Evolutionary conservation across 2,113 vertebrate genomes (phyloP), one percentile per base, ranked within the genome.

Genomic region (Planiliza haematocheilus): DNA sequence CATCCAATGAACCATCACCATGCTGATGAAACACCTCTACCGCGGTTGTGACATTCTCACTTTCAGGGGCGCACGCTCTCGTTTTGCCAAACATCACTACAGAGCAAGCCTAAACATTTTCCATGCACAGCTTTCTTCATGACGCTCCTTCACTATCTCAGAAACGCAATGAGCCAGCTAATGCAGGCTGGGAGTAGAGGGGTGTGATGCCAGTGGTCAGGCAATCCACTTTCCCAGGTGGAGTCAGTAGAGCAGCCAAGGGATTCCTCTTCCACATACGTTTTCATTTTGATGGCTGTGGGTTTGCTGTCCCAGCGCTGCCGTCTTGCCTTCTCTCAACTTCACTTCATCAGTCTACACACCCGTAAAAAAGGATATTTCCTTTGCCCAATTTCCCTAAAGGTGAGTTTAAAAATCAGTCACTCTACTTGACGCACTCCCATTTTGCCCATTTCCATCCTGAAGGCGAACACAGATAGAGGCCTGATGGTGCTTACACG

Each of bases 101-200:
- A 39, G 49, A 78, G 41, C 48, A 62, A 39, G 60, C 45, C 60
- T 74, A 39, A 74, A 66, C 66, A 81, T 82, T 72, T 61, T 39
- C 67, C 43, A 16, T 38, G 80, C 52, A 57, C 61, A 51, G 38
- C 57, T 71, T 67, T 61, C 65, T 77, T 68, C 63, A 49, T 46
- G 41, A 71, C 7, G 4, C 78, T 81, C 34, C 41, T 61, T 78
- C 57, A 46, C 74, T 74, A 50, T 74, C 74, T 68, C 59, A 52
- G 66, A 62, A 72, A 85, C 59, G 70, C 72, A 83, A 82, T 86
- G 80, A 91, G 72, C 82, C 75, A 55, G 68, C 53, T 88, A 82
- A 85, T 72, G 64, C 80, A 65, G 39, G 14, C 57, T 46, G 49
- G 63, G 63, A 24, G 57, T 39, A 14, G 41, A 10, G 7, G 39